Evolutionary conservation across 2,797 vertebrate species (phyloP), one percentile per base, ranked within the genome.

Genomic region (Pampus argenteus): DNA sequence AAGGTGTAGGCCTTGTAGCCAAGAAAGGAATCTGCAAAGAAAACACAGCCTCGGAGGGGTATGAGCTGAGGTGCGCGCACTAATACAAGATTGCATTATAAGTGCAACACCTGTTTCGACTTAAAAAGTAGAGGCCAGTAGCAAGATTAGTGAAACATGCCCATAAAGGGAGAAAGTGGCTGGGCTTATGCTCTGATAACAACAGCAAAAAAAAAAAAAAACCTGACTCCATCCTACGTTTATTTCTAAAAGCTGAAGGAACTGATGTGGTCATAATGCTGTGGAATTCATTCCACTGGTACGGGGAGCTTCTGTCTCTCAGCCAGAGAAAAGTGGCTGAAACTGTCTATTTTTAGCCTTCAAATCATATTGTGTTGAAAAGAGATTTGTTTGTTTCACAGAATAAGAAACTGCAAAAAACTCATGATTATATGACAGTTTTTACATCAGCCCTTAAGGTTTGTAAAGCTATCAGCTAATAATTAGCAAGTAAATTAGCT

Each of bases 111-210:
- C 90, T 94, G 93, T 90, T 94, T 93, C 75, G 73, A 93, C 90
- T 94, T 93, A 93, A 86, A 84, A 87, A 82, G 81, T 81, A 74
- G 86, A 85, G 90, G 88, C 89, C 88, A 87, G 92, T 93, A 93
- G 91, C 86, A 40, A 89, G 91, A 92, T 93, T 93, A 93, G 91
- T 79, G 77, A 91, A 93, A 94, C 93, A 94, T 94, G 92, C 87
- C 93, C 92, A 93, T 94, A 93, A 93, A 94, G 90, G 92, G 92
- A 92, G 83, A 93, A 91, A 84, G 88, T 90, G 86, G 80, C 86
- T 61, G 78, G 62, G 75, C 81, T 86, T 82, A 79, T 72, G 72
- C 83, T 88, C 81, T 92, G 88, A 92, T 93, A 93, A 91, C 84
- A 79, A 87, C 76, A 73, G 67, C n/a, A n/a, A 22, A 26, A 29